Conservation (phyloP, 2,888 invertebrate genomes). For the Phasia obesa region DNA sequence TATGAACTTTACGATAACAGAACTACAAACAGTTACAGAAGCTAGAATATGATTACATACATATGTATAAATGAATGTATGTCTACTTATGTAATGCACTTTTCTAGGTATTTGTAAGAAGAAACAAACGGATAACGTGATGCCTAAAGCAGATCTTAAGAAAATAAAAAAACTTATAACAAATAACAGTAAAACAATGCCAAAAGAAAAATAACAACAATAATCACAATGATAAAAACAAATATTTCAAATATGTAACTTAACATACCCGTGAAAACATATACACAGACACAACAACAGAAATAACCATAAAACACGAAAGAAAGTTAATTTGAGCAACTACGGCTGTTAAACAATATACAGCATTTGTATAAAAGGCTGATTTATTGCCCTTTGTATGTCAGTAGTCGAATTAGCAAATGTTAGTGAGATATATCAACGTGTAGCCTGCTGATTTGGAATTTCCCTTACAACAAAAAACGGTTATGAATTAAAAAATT, state of each 20-base stretch:
- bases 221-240: slow-evolving; percentile 66
- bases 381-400: too few relatives aligned
- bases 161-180: slow-evolving; percentile 40
- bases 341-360: too few relatives aligned
- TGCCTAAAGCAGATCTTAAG: too few relatives aligned
- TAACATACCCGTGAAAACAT: neutral
- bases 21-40: slow-evolving; percentile 19
- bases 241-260: slow-evolving; percentile 61
- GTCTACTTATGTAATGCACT: neutral
- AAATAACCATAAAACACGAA: neutral
- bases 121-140: too few relatives aligned
- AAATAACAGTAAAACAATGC: slow-evolving; percentile 58
- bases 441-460: too few relatives aligned
- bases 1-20: slow-evolving; percentile 50
- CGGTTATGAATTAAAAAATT: too few relatives aligned
- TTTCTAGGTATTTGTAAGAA: too few relatives aligned
- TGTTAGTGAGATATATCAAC: too few relatives aligned
- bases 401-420: too few relatives aligned
- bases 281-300: slow-evolving; percentile 5
- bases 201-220: slow-evolving; percentile 67
- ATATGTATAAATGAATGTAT: neutral
- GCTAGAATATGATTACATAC: neutral
- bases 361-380: too few relatives aligned
- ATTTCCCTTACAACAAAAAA: too few relatives aligned
- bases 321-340: neutral